These are phyloP conservation scores for Ornithorhynchus anatinus DNA, from an alignment of 2,113 vertebrate genomes.

Conservation along the genomic window DNA sequence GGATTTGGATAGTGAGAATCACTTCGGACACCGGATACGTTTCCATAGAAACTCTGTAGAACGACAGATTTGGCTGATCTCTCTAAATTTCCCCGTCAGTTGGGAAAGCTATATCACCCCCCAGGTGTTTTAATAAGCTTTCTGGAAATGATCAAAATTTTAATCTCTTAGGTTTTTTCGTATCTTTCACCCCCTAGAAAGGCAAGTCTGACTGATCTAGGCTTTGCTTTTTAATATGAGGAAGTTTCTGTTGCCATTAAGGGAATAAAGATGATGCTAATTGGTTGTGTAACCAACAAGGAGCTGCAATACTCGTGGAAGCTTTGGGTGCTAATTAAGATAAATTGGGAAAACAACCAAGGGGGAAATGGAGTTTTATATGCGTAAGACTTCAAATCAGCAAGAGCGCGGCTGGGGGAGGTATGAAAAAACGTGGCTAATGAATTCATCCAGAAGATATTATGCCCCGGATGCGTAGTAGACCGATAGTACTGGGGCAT, in stretches of 20 bases:
- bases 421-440: slow-evolving; percentile 23
- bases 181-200: background rate
- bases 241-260: slow-evolving; percentile 40
- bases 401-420: slow-evolving; percentile 12
- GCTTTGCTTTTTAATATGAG: slow-evolving; percentile 35
- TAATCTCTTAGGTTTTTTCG: background rate
- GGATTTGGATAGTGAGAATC: background rate
- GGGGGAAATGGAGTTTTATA: slow-evolving; percentile 25
- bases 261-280: slow-evolving; percentile 40
- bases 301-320: background rate
- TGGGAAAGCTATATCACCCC: background rate
- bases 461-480: background rate
- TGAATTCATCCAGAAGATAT: slow-evolving; percentile 9
- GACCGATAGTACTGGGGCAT: background rate
- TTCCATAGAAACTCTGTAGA: background rate
- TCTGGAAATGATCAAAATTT: background rate
- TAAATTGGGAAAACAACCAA: slow-evolving; percentile 38
- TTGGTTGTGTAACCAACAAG: slow-evolving; percentile 38
- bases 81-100: background rate
- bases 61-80: background rate
- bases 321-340: slow-evolving; percentile 49
- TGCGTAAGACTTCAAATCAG: slow-evolving; percentile 21
- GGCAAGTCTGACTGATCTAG: slow-evolving; percentile 12
- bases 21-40: background rate
- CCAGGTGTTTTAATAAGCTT: slow-evolving; percentile 4